These are phyloP conservation scores for Nephrocerus scutellatus DNA, from an alignment of 2,888 invertebrate genomes.

Conservation along the genomic window DNA sequence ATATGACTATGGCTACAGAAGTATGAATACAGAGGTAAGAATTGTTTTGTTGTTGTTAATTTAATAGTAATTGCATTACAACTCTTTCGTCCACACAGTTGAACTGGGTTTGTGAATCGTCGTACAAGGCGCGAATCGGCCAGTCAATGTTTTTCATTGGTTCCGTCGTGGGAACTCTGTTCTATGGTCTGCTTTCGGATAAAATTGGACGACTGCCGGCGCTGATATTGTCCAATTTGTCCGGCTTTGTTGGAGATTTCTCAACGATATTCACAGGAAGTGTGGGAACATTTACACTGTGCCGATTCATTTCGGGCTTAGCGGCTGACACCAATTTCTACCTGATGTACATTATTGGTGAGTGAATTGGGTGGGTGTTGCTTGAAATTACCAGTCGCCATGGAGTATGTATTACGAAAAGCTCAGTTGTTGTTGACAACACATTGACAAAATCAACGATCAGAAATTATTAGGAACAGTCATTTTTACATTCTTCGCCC, in stretches of 20 bases:
- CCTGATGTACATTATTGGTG: slow-evolving; percentile 58
- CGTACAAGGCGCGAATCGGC: slow-evolving; percentile 54
- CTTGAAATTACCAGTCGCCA: too few species aligned
- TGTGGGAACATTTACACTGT: slow-evolving; percentile 49
- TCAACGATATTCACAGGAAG: slow-evolving; percentile 50
- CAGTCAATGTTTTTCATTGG: slow-evolving; percentile 58
- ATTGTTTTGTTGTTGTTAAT: background rate
- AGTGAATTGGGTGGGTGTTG: too few species aligned
- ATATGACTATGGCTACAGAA: slow-evolving; percentile 52
- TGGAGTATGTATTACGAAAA: too few species aligned
- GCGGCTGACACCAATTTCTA: slow-evolving; percentile 57
- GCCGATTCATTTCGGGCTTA: slow-evolving; percentile 55
- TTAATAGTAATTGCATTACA: background rate
- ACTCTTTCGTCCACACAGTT: slow-evolving; percentile 30
- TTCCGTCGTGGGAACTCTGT: slow-evolving; percentile 53
- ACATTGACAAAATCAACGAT: too few species aligned
- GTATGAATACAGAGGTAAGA: slow-evolving; percentile 58
- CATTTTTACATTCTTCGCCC: too few species aligned
- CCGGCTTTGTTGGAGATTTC: slow-evolving; percentile 53
- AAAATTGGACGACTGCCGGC: slow-evolving; percentile 53
- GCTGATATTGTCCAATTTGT: slow-evolving; percentile 51
- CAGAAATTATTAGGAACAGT: too few species aligned
- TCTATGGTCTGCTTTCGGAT: slow-evolving; percentile 55
- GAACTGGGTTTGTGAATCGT: slow-evolving; percentile 57
- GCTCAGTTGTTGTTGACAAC: too few species aligned